Conservation (phyloP, 2,797 vertebrate species). For the Tarsius wallacei region DNA sequence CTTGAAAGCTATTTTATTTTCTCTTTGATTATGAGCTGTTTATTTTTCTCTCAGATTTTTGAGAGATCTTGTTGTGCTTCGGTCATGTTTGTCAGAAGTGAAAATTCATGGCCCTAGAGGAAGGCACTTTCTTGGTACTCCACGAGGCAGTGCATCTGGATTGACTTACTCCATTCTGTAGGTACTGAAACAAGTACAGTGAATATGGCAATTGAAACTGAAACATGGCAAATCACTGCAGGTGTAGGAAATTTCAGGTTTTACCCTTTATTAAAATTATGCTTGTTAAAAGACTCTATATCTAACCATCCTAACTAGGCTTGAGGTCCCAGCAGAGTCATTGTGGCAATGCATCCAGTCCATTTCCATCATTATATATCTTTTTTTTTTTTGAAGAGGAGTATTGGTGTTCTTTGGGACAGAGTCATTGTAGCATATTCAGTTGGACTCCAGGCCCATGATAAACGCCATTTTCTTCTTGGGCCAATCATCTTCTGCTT, state of each 20-base stretch:
- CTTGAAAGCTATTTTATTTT: constrained; percentile 84
- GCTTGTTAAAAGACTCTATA: constrained; percentile 72
- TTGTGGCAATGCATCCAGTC: constrained; percentile 40
- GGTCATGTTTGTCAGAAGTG: constrained; percentile 59
- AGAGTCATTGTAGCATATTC: neutral
- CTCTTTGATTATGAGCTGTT: constrained; percentile 66
- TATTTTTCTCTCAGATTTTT: constrained; percentile 82
- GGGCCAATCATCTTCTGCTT: constrained; percentile 45
- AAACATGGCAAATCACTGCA: constrained; percentile 70
- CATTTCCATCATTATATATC: constrained; percentile 1
- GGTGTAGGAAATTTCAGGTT: constrained; percentile 68
- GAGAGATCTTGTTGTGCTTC: constrained; percentile 63
- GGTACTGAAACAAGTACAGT: neutral
- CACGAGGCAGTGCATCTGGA: neutral
- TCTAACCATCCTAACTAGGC: constrained; percentile 65
- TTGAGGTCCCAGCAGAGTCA: constrained; percentile 49
- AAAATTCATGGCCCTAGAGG: constrained; percentile 57
- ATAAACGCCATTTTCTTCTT: constrained; percentile 35
- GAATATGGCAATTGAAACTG: constrained; percentile 50
- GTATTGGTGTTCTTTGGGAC: constrained; percentile 22
- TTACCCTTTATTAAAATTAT: constrained; percentile 69
- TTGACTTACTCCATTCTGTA: constrained; percentile 66
- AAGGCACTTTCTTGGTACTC: constrained; percentile 37
- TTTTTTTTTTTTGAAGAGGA: constrained; percentile 53
- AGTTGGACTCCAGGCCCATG: constrained; percentile 29